Percentiles rank a stretch among this genome's conserved stretches.
Conservation (phyloP, 2,113 vertebrate genomes). For the human region DNA sequence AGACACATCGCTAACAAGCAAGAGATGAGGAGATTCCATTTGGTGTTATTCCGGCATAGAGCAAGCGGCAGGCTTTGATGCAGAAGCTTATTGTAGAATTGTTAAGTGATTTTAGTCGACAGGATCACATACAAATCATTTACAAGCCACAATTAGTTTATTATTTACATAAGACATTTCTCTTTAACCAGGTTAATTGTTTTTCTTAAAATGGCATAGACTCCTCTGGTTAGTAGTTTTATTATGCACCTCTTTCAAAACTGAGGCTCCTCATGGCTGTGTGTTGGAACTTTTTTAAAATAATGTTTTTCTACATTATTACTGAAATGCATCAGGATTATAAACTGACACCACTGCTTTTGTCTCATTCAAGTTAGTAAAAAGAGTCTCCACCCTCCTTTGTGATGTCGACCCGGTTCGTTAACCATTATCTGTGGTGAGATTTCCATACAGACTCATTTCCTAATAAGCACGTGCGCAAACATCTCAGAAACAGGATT, state of each 20-base stretch:
- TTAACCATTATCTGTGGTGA: conserved; percentile 92
- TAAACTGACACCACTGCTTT: conserved; percentile 88
- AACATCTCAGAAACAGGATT: conserved; percentile 98
- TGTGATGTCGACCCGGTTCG: conserved; percentile 87
- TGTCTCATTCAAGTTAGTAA: conserved; percentile 93
- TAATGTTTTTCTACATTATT: conserved; percentile 82
- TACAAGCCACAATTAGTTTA: conserved; percentile 97
- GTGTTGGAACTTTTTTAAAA: conserved; percentile 62
- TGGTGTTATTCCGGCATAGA: conserved; percentile 90
- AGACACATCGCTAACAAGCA: conserved; percentile 84
- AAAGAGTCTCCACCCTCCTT: conserved; percentile 88
- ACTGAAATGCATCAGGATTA: conserved; percentile 92
- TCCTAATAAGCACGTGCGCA: conserved; percentile 94
- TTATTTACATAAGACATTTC: conserved; percentile 94
- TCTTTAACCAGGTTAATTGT: conserved; percentile 87
- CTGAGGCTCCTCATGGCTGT: conserved; percentile 80
- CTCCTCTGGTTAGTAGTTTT: conserved; percentile 95
- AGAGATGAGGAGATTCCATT: conserved; percentile 83
- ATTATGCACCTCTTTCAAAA: conserved; percentile 86
- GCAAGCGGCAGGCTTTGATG: conserved; percentile 94
- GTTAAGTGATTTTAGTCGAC: conserved; percentile 93
- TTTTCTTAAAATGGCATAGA: conserved; percentile 84
- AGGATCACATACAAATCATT: conserved; percentile 91
- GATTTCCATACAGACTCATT: conserved; percentile 93
- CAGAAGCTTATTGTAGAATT: conserved; percentile 89